Evolutionary conservation across 2,888 invertebrate genomes (phyloP).

Genomic region (Eurytoma californica): DNA sequence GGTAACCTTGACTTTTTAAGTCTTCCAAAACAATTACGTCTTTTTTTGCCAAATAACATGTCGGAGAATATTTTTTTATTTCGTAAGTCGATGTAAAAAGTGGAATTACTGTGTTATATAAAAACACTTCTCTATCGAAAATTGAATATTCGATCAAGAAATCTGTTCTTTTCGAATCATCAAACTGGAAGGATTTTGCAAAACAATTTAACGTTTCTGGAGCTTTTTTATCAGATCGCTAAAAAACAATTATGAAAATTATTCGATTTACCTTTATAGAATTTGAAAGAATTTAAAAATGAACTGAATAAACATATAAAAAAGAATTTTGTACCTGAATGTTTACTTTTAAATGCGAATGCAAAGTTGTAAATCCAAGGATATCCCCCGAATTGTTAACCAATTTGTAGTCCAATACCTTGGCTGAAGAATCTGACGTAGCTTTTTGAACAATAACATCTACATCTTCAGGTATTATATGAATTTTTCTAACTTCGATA

Average conservation of each 20-base stretch:
- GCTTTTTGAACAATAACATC: too few species aligned
- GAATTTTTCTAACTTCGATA: too few species aligned
- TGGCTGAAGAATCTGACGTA: conserved; percentile 5
- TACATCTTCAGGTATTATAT: too few species aligned
- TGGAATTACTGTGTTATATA: conserved; percentile 75
- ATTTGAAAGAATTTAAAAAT: too few species aligned
- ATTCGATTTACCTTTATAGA: too few species aligned
- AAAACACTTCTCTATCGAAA: conserved; percentile 58
- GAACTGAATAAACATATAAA: not conserved
- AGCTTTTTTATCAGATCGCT: too few species aligned
- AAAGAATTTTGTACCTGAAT: conserved; percentile 17
- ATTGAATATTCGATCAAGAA: conserved; percentile 29
- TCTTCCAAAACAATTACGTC: conserved; percentile 73
- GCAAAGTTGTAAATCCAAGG: conserved; percentile 66
- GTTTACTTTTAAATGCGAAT: conserved; percentile 61
- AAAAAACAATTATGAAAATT: too few species aligned
- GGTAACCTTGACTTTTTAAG: conserved; percentile 66
- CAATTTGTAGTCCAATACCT: conserved; percentile 60
- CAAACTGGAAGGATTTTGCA: too few species aligned
- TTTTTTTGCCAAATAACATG: conserved; percentile 67
- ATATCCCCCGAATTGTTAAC: conserved; percentile 63
- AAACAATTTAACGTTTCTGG: too few species aligned
- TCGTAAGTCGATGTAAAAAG: conserved; percentile 66
- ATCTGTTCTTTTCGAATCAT: conserved; percentile 62
- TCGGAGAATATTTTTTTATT: conserved; percentile 62